Evolutionary conservation across 2,113 vertebrate genomes (phyloP).

Genomic region (Spheniscus mendiculus): DNA sequence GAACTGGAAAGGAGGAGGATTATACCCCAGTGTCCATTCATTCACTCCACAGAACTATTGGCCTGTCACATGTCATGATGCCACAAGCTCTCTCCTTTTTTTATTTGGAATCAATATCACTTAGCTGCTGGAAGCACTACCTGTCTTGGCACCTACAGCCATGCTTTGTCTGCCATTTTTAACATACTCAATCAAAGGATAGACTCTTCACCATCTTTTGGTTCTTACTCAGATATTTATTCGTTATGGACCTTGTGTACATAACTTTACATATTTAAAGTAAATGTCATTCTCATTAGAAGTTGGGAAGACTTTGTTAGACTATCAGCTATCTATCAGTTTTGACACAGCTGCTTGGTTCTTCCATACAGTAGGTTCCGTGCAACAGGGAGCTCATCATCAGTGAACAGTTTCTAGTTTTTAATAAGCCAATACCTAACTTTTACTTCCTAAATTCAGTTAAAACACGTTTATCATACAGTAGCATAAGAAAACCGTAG

Average conservation of each 20-base stretch:
- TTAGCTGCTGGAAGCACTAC: background rate
- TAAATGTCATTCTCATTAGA: background rate
- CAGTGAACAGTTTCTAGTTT: background rate
- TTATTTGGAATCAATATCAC: background rate
- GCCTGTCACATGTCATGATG: background rate
- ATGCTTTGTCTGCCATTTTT: background rate
- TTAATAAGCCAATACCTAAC: background rate
- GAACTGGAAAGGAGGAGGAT: background rate
- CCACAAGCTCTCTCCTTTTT: background rate
- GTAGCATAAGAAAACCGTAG: background rate
- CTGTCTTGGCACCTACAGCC: background rate
- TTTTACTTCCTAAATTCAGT: background rate
- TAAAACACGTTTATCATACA: background rate
- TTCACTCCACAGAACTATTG: background rate
- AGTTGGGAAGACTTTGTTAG: background rate
- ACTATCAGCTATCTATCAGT: background rate
- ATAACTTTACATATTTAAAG: conserved; percentile 1
- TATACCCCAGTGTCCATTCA: background rate
- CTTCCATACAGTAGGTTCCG: background rate
- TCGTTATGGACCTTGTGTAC: background rate
- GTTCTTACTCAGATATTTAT: background rate
- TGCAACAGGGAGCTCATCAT: background rate
- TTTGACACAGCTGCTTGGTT: background rate
- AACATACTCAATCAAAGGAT: background rate
- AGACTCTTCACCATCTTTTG: background rate